phyloP scores from a whole-genome alignment of 2,113 vertebrate genomes.

The Colinus virginianus region DNA sequence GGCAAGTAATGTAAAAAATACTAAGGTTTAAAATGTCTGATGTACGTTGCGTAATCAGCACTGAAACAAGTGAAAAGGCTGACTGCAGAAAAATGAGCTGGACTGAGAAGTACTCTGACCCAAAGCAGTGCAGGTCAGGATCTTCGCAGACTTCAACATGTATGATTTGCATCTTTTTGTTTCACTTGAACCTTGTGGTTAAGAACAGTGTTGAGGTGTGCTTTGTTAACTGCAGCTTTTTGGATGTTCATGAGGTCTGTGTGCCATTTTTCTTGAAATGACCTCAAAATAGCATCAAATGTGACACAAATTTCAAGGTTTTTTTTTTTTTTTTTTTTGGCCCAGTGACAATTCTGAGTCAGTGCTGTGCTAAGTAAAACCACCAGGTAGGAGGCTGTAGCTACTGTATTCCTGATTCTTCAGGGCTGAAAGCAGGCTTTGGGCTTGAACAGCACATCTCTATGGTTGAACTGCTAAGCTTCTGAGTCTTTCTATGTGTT shows the following conservation, averaged over 20 bases:
- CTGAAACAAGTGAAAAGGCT: conserved; percentile 18
- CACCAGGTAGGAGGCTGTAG: not conserved
- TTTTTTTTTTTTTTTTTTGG: not conserved
- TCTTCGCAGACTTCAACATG: conserved; percentile 42
- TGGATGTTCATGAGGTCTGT: not conserved
- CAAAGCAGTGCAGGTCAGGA: not conserved
- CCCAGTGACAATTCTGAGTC: not conserved
- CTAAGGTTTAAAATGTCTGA: not conserved
- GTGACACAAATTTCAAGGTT: not conserved
- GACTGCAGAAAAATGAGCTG: not conserved
- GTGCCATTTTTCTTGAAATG: conserved; percentile 2
- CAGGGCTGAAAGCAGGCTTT: not conserved
- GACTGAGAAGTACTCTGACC: not conserved
- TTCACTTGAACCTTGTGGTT: conserved; percentile 36
- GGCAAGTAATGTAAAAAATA: conserved; percentile 14
- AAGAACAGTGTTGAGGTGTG: not conserved
- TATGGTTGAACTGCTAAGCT: not conserved
- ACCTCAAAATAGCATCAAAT: not conserved
- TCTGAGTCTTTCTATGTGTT: not conserved
- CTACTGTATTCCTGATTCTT: not conserved
- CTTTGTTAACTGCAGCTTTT: conserved; percentile 34
- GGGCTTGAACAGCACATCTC: not conserved
- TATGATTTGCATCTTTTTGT: conserved; percentile 30
- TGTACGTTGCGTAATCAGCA: not conserved
- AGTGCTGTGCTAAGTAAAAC: conserved; percentile 15